Percentiles rank a stretch among this genome's conserved stretches.
Conservation (phyloP, 2,888 invertebrate species). For the Cataglyphis albicans region DNA sequence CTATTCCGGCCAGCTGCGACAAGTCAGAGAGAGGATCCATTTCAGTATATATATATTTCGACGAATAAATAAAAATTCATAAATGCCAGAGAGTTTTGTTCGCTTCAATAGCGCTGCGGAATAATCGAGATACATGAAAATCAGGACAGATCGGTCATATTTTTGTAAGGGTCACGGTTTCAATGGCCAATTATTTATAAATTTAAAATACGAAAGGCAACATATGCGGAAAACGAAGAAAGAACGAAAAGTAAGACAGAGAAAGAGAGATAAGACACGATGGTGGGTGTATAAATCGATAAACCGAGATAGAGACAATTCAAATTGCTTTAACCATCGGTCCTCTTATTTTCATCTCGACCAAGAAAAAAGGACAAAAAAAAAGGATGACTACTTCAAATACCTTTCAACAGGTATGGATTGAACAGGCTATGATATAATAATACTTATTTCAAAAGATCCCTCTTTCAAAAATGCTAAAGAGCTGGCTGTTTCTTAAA, state of each 20-base stretch:
- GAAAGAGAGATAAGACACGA: background rate
- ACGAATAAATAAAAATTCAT: constrained; percentile 30
- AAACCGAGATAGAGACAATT: constrained; percentile 1
- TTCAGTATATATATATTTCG: background rate
- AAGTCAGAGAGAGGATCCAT: background rate
- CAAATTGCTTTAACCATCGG: background rate
- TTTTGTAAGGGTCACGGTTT: constrained; percentile 3
- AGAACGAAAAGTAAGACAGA: background rate
- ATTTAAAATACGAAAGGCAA: constrained; percentile 1
- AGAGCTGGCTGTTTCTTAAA: background rate
- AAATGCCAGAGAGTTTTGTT: constrained; percentile 7
- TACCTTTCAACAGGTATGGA: background rate
- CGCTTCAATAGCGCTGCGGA: background rate
- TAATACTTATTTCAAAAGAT: constrained; percentile 2
- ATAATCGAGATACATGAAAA: constrained; percentile 9
- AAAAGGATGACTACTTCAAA: background rate
- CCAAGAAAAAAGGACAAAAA: background rate
- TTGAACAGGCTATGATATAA: background rate
- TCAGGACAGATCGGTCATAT: background rate
- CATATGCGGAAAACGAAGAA: background rate
- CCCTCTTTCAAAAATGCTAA: background rate
- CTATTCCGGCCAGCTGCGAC: constrained; percentile 10
- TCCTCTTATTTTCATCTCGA: background rate
- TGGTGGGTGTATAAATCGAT: constrained; percentile 14
- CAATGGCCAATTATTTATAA: constrained; percentile 31